phyloP scores from a whole-genome alignment of 2,113 vertebrate genomes.

The Atrichornis clamosus region DNA sequence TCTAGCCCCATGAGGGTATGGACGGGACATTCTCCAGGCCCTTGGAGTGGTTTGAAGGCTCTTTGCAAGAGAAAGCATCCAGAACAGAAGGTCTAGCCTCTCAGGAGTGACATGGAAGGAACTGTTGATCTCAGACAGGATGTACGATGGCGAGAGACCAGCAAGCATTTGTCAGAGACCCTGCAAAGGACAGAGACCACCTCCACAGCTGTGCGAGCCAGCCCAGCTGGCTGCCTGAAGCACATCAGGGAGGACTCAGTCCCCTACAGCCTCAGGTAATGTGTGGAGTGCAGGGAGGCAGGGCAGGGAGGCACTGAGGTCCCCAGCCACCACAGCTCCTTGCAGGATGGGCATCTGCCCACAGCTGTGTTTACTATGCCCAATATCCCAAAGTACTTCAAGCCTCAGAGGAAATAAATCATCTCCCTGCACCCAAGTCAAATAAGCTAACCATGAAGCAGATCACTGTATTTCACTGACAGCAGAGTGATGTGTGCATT shows the following conservation, averaged over 20 bases:
- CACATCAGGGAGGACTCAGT: not conserved
- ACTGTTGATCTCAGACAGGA: not conserved
- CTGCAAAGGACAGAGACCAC: not conserved
- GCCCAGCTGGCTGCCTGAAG: not conserved
- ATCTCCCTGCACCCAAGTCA: not conserved
- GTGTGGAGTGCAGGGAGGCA: accelerated
- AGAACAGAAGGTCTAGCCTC: not conserved
- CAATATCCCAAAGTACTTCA: not conserved
- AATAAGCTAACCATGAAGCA: not conserved
- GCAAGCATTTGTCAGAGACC: not conserved
- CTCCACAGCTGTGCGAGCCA: not conserved
- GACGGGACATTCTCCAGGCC: not conserved
- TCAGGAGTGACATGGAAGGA: not conserved
- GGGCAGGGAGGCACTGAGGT: not conserved
- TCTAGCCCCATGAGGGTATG: not conserved
- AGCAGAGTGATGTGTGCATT: not conserved
- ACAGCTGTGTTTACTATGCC: not conserved
- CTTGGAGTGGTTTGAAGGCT: not conserved
- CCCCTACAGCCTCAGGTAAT: accelerated
- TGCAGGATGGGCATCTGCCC: not conserved
- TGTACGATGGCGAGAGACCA: not conserved
- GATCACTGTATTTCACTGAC: not conserved
- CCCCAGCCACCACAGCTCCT: not conserved
- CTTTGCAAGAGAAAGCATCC: not conserved
- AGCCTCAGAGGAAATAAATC: not conserved